Evolutionary conservation across 2,113 vertebrate genomes (phyloP).

Genomic region (Lepus europaeus): DNA sequence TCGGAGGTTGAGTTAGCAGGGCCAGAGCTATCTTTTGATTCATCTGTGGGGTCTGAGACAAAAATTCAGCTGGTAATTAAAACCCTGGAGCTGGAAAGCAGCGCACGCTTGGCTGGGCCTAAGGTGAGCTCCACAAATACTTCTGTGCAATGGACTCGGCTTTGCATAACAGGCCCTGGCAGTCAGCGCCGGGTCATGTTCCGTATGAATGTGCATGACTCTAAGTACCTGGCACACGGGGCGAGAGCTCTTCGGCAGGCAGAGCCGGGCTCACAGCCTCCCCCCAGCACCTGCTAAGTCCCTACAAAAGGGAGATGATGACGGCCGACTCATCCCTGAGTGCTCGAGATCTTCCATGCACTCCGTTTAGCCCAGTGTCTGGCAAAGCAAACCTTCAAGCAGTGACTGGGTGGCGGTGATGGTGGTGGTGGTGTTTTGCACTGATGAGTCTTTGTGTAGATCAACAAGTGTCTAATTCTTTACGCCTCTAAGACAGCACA

Average conservation of each 20-base stretch:
- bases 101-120: not conserved
- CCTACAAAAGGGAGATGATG: not conserved
- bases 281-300: not conserved
- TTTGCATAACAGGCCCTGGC: not conserved
- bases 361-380: not conserved
- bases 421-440: not conserved
- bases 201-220: not conserved
- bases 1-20: conserved; percentile 91
- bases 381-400: not conserved
- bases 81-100: conserved; percentile 49
- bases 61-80: conserved; percentile 72
- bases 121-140: not conserved
- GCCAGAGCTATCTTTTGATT: conserved; percentile 89
- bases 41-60: conserved; percentile 94
- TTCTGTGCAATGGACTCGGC: not conserved
- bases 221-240: not conserved
- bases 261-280: not conserved
- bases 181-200: not conserved
- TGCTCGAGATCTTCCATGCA: not conserved
- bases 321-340: not conserved
- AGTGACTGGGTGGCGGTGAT: too few relatives aligned
- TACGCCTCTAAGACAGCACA: not conserved
- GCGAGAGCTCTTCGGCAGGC: not conserved
- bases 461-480: not conserved
- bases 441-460: not conserved